Evolutionary conservation across 2,888 invertebrate species (phyloP), one percentile per base, ranked within the genome.

Genomic region (Dascillus cervinus): DNA sequence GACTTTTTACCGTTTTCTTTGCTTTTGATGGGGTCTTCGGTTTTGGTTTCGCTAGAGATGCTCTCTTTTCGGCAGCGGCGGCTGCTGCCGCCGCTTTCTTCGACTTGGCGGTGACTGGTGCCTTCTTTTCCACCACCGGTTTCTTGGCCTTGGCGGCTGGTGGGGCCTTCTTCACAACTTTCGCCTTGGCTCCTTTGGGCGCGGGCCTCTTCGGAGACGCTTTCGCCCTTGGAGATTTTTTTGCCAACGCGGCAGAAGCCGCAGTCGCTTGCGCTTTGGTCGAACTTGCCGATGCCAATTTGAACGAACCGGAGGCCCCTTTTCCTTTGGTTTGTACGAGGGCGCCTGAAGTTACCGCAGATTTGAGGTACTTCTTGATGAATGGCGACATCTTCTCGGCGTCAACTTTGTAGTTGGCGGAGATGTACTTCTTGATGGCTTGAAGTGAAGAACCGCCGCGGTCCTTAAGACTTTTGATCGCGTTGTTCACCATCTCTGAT

Each of bases 351-450:
- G 59, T 63, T n/a, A 79, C 71, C 9, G 73, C 73, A 8, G 60
- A 53, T 53, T 73, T 77, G 38, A 78, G 46, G 44, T 71, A 75
- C 37, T 71, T 73, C 41, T 70, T 73, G 46, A 80, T 77, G 58
- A 70, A 75, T 2, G 69, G 68, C 1, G 71, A n/a, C n/a, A n/a
- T n/a, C n/a, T n/a, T n/a, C n/a, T n/a, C n/a, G n/a, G n/a, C n/a
- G n/a, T n/a, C n/a, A 66, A 75, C 64, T 36, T 72, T 72, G 66
- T 77, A 76, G 33, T 69, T 72, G 12, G 67, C 62, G 5, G 67
- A 59, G 26, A 81, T 70, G 55, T 73, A 79, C 50, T 79, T 79
- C 54, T 77, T 79, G 69, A 52, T n/a, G n/a, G n/a, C n/a, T n/a
- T n/a, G n/a, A n/a, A n/a, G n/a, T n/a, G n/a, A n/a, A n/a, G n/a